Evolutionary conservation across 1,140 invertebrate species (phyloP).

Genomic region (Teleopsis dalmanni): DNA sequence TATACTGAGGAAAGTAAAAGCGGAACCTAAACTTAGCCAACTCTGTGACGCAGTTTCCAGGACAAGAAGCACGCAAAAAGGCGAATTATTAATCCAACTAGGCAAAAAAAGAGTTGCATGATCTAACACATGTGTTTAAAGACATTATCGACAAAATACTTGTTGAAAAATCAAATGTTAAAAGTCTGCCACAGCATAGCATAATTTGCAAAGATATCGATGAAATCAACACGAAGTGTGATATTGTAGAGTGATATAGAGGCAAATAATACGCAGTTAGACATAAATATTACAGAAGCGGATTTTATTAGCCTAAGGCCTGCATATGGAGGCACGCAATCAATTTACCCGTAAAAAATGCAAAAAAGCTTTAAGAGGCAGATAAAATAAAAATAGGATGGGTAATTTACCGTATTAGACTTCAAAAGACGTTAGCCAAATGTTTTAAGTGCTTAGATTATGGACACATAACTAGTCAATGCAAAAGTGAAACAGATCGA

Average conservation of each 20-base stretch:
- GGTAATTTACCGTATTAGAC: background rate
- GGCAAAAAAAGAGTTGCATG: background rate
- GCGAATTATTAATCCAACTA: background rate
- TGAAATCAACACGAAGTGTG: background rate
- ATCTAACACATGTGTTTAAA: background rate
- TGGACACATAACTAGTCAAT: background rate
- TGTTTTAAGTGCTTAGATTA: background rate
- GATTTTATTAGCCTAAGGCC: too few relatives aligned
- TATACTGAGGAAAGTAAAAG: too few relatives aligned
- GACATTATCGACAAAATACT: too few relatives aligned
- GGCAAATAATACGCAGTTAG: background rate
- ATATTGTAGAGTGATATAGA: background rate
- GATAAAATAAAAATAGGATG: too few relatives aligned
- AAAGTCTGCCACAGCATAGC: background rate
- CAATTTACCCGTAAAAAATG: background rate
- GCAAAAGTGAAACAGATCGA: background rate
- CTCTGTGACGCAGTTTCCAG: too few relatives aligned
- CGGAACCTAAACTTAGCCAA: too few relatives aligned
- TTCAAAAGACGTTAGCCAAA: background rate
- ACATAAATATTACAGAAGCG: background rate
- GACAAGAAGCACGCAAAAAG: too few relatives aligned
- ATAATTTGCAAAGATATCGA: background rate
- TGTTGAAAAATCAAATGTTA: background rate
- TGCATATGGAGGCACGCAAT: too few relatives aligned
- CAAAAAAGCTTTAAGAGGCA: background rate